Conservation (phyloP, 2,888 invertebrate species). For the Malthinus flaveolus region DNA sequence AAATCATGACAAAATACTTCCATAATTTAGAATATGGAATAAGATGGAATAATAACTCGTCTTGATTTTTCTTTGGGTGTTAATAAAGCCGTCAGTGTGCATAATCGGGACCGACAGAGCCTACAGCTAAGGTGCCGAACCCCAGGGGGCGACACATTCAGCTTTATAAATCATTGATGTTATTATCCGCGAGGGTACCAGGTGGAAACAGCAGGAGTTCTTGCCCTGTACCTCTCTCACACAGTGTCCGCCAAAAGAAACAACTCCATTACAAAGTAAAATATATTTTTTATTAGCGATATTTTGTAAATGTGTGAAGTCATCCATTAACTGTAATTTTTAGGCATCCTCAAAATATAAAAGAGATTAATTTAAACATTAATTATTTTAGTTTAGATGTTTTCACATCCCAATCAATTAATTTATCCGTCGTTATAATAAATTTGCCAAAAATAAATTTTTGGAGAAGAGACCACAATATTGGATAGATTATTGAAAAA, state of each 20-base stretch:
- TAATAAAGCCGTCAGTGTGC: conserved; percentile 46
- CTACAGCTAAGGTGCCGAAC: conserved; percentile 41
- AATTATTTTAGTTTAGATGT: background rate
- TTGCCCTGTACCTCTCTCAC: conserved; percentile 18
- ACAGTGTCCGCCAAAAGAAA: conserved; percentile 29
- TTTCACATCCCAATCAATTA: conserved; percentile 5
- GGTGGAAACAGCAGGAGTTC: conserved; percentile 43
- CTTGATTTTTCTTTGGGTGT: conserved; percentile 35
- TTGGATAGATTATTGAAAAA: too few relatives aligned
- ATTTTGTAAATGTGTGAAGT: conserved; percentile 27
- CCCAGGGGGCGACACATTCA: conserved; percentile 49
- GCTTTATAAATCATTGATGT: conserved; percentile 48
- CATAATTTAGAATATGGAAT: conserved; percentile 34
- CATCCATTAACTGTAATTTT: conserved; percentile 24
- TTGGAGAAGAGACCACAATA: too few relatives aligned
- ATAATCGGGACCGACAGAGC: conserved; percentile 45
- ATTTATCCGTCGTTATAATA: background rate
- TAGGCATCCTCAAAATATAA: background rate
- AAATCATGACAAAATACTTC: conserved; percentile 23
- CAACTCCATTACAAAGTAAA: conserved; percentile 35
- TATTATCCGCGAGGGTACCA: conserved; percentile 48
- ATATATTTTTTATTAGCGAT: conserved; percentile 31
- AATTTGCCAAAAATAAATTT: too few relatives aligned
- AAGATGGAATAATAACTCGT: conserved; percentile 33
- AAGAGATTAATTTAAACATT: background rate